These are phyloP conservation scores for Eilema sororculum DNA, from an alignment of 2,888 invertebrate species.

Conservation along the genomic window DNA sequence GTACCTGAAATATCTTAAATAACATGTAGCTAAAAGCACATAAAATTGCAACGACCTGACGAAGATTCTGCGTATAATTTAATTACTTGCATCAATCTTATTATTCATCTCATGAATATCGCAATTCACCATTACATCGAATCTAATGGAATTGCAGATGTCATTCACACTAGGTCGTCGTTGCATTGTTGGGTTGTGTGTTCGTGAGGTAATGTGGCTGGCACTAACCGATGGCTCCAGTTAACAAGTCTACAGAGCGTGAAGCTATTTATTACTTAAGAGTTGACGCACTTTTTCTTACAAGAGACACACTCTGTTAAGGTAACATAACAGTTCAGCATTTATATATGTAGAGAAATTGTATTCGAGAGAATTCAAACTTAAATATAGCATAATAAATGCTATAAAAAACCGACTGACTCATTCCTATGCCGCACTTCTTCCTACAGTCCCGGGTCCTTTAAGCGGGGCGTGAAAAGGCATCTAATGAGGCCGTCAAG, in stretches of 20 bases:
- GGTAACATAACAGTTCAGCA: background rate
- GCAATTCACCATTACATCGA: background rate
- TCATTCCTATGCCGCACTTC: no score
- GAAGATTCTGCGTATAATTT: background rate
- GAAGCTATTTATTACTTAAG: conserved; percentile 14
- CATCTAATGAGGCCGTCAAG: no score
- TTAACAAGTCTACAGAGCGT: conserved; percentile 6
- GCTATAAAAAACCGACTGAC: no score
- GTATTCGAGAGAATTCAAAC: no score
- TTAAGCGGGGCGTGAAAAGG: no score
- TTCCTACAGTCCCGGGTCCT: no score
- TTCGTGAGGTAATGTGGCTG: conserved; percentile 9
- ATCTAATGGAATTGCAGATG: background rate
- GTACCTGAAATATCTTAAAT: background rate
- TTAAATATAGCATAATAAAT: no score
- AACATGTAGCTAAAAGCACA: background rate
- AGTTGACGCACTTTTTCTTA: conserved; percentile 5
- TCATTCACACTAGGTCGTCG: background rate
- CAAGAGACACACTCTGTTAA: background rate
- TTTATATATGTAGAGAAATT: background rate
- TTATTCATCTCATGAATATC: background rate
- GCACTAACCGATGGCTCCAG: conserved; percentile 8
- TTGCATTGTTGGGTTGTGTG: background rate
- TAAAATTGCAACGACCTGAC: background rate
- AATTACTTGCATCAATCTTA: background rate